Evolutionary conservation across 2,113 vertebrate genomes (phyloP).

Genomic region (Podarcis raffonei): DNA sequence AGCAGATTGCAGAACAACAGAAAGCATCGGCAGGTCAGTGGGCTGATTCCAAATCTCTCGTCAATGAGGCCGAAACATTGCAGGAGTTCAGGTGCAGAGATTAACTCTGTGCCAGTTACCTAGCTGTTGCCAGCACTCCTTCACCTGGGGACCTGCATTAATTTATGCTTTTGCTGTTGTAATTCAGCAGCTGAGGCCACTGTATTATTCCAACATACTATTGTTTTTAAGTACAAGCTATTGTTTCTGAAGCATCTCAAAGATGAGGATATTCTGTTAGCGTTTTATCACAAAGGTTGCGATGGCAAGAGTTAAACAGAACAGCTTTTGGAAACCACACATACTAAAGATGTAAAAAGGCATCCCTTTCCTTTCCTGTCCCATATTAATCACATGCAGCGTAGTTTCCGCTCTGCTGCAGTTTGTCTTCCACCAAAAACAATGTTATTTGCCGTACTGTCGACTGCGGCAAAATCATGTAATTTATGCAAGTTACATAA

Average conservation of each 20-base stretch:
- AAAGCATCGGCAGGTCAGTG: conserved; percentile 80
- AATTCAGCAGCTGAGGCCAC: not conserved
- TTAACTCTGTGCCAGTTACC: not conserved
- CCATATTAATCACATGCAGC: no score
- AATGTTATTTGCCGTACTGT: no score
- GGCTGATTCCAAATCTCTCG: rapidly evolving
- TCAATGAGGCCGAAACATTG: rapidly evolving
- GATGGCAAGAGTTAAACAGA: not conserved
- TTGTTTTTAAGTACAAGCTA: not conserved
- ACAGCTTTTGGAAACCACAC: not conserved
- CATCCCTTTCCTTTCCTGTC: no score
- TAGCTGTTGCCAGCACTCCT: no score
- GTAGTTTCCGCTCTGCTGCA: no score
- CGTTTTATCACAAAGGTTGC: not conserved
- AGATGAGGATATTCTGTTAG: not conserved
- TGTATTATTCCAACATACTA: not conserved
- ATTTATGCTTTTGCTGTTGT: not conserved
- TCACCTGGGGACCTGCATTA: rapidly evolving
- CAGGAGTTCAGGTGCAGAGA: not conserved
- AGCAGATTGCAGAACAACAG: conserved; percentile 89
- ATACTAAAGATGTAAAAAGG: no score
- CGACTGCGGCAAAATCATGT: no score
- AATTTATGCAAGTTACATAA: no score
- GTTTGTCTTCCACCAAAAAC: no score
- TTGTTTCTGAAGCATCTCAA: not conserved